Conservation (phyloP, 2,888 invertebrate species). For the Baronia brevicornis region DNA sequence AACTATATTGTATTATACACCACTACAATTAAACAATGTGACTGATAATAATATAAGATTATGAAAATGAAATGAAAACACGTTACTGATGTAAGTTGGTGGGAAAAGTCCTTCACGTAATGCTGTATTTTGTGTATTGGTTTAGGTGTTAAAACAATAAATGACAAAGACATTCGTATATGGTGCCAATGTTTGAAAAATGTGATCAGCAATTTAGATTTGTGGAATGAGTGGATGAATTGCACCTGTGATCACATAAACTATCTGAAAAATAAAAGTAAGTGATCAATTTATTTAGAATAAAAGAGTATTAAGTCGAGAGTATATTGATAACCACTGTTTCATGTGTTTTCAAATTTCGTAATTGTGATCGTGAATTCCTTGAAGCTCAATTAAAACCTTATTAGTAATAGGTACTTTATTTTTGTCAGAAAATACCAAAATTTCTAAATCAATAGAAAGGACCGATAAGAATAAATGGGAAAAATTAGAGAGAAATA, state of each 20-base stretch:
- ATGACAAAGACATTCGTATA: conserved; percentile 28
- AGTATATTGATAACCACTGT: no score
- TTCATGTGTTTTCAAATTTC: no score
- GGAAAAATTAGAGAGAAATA: conserved; percentile 30
- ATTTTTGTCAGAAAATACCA: conserved; percentile 17
- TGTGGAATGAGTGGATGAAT: conserved; percentile 51
- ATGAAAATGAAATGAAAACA: no score
- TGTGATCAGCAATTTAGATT: conserved; percentile 39
- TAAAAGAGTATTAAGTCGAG: neutral
- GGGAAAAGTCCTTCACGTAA: no score
- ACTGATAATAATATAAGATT: no score
- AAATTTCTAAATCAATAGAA: conserved; percentile 6
- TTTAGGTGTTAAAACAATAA: conserved; percentile 17
- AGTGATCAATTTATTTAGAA: conserved; percentile 2
- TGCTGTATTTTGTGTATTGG: conserved; percentile 26
- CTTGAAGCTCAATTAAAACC: no score
- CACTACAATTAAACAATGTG: no score
- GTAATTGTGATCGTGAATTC: no score
- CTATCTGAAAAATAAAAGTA: conserved; percentile 29
- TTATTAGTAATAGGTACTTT: conserved; percentile 7
- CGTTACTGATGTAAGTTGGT: no score
- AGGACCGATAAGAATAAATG: conserved; percentile 23
- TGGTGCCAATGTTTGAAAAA: conserved; percentile 46
- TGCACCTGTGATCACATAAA: conserved; percentile 31
- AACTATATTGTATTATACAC: no score